Percentiles rank a stretch among this genome's conserved stretches.
phyloP scores from a whole-genome alignment of 2,113 vertebrate species.

The Pterophyllum scalare region DNA sequence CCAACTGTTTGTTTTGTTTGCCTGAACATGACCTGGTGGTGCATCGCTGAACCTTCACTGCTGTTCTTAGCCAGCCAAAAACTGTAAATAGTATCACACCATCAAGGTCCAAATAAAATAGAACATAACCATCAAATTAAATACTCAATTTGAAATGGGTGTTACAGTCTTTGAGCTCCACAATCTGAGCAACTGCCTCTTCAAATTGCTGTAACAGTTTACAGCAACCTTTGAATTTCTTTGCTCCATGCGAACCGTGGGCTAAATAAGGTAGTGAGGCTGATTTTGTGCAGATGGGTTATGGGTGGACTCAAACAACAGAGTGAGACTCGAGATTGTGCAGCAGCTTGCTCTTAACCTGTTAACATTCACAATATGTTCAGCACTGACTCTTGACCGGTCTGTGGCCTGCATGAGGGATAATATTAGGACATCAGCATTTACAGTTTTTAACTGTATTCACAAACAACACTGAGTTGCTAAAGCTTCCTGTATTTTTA shows the following conservation, averaged over 20 bases:
- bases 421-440: neutral
- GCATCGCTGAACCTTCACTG: neutral
- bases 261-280: neutral
- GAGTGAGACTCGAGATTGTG: neutral
- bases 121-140: no score
- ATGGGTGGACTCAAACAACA: neutral
- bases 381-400: neutral
- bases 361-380: neutral
- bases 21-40: neutral
- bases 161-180: neutral
- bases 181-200: neutral
- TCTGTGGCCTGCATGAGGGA: neutral
- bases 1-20: neutral
- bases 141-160: neutral
- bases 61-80: neutral
- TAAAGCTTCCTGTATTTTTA: neutral
- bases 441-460: constrained; percentile 1
- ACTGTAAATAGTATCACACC: no score
- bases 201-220: neutral
- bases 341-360: neutral
- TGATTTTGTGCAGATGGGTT: neutral
- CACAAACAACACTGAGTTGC: neutral
- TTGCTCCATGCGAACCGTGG: neutral
- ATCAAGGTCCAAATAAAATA: no score
- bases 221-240: neutral